A percentile compares a stretch with the other conserved stretches of the same genome.
These are phyloP conservation scores for Formica aserva DNA, from an alignment of 2,888 invertebrate species.

Conservation along the genomic window DNA sequence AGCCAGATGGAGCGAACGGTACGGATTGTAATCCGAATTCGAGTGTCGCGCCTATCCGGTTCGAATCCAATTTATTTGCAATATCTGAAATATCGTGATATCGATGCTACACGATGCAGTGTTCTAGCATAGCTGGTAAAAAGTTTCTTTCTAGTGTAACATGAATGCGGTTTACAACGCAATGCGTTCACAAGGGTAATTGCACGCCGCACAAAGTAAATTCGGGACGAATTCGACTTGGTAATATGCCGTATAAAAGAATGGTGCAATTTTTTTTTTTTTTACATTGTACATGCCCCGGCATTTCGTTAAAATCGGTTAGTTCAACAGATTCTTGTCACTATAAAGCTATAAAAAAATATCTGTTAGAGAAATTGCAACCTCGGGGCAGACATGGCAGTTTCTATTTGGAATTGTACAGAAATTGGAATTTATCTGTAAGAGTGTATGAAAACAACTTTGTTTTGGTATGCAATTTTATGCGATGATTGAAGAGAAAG, in stretches of 20 bases:
- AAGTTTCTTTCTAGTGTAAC: constrained; percentile 57
- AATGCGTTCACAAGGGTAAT: constrained; percentile 69
- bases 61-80: constrained; percentile 67
- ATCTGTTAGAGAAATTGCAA: constrained; percentile 50
- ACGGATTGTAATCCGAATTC: constrained; percentile 70
- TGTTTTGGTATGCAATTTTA: constrained; percentile 31
- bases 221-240: constrained; percentile 55
- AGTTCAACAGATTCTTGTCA: constrained; percentile 47
- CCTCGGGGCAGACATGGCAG: constrained; percentile 48
- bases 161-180: constrained; percentile 49
- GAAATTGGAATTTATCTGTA: constrained; percentile 51
- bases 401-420: constrained; percentile 44
- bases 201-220: constrained; percentile 67
- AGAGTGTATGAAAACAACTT: constrained; percentile 39
- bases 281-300: constrained; percentile 41
- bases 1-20: constrained; percentile 69
- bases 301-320: constrained; percentile 44
- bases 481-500: constrained; percentile 24
- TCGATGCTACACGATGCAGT: constrained; percentile 44
- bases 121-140: constrained; percentile 61
- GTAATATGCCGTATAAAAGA: constrained; percentile 54
- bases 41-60: constrained; percentile 59
- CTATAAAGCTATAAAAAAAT: constrained; percentile 52
- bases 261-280: constrained; percentile 22
- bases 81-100: constrained; percentile 63